Evolutionary conservation across 2,797 vertebrate species (phyloP).

Genomic region (Falco cherrug): DNA sequence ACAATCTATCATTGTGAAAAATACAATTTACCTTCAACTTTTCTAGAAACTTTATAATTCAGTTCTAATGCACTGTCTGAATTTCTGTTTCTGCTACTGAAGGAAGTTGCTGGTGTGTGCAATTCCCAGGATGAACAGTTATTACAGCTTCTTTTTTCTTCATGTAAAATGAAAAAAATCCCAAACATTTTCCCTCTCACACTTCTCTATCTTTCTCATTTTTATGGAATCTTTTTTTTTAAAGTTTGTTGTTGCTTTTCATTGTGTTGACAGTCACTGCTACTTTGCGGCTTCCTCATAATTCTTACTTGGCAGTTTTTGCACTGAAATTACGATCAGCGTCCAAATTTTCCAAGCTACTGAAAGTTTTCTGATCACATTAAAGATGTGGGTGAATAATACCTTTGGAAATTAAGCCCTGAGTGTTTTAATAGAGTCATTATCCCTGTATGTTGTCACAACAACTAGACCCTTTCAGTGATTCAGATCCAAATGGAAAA

Average conservation of each 20-base stretch:
- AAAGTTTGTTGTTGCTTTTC: neutral
- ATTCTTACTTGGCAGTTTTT: neutral
- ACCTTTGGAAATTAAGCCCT: slow-evolving; percentile 21
- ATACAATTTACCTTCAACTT: neutral
- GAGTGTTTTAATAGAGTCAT: slow-evolving; percentile 27
- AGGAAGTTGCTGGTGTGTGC: neutral
- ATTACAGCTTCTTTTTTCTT: neutral
- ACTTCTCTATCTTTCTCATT: neutral
- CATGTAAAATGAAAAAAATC: neutral
- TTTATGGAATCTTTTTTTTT: neutral
- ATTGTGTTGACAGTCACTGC: neutral
- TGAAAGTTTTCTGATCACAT: neutral
- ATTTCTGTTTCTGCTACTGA: neutral
- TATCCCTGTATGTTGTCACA: slow-evolving; percentile 41
- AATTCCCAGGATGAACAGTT: neutral
- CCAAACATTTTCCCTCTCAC: neutral
- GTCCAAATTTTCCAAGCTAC: neutral
- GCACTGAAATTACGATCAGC: neutral
- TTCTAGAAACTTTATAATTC: neutral
- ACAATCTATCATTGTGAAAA: neutral
- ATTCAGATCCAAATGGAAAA: slow-evolving; percentile 44
- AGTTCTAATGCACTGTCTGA: neutral
- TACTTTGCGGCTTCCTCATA: neutral
- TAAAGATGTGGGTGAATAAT: neutral
- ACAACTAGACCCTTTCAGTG: neutral